Conservation (phyloP, 1,140 invertebrate species). For the Drosophila elegans region DNA sequence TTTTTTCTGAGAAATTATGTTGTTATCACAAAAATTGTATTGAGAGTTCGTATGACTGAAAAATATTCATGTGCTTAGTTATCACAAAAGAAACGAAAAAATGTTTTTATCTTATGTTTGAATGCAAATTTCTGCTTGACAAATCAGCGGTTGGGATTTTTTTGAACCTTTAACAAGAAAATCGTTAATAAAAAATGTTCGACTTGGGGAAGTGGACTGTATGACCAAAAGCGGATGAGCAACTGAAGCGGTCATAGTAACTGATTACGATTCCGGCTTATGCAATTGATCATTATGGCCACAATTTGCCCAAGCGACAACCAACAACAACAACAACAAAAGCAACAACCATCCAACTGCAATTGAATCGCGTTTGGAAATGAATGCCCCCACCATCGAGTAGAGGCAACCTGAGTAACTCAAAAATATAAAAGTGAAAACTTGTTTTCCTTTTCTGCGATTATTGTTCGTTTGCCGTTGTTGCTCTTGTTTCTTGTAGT, state of each 20-base stretch:
- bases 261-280: conserved; percentile 71
- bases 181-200: background rate
- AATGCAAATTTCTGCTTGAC: too few relatives aligned
- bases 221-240: conserved; percentile 65
- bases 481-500: conserved; percentile 43
- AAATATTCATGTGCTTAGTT: too few relatives aligned
- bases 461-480: conserved; percentile 48
- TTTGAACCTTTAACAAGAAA: background rate
- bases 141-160: background rate
- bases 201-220: conserved; percentile 13
- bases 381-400: conserved; percentile 50
- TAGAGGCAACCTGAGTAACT: conserved; percentile 50
- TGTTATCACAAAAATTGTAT: too few relatives aligned
- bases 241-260: conserved; percentile 39
- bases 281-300: conserved; percentile 79
- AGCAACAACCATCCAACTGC: conserved; percentile 44
- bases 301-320: conserved; percentile 60
- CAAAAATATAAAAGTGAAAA: conserved; percentile 73
- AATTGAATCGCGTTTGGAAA: conserved; percentile 80
- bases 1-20: too few relatives aligned
- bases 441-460: conserved; percentile 74
- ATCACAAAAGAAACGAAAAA: too few relatives aligned
- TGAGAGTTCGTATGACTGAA: too few relatives aligned
- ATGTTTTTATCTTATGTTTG: too few relatives aligned
- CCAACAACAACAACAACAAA: conserved; percentile 23